Evolutionary conservation across 2,888 invertebrate species (phyloP), one percentile per base, ranked within the genome.

Genomic region (Drosophila pseudotalamancana): DNA sequence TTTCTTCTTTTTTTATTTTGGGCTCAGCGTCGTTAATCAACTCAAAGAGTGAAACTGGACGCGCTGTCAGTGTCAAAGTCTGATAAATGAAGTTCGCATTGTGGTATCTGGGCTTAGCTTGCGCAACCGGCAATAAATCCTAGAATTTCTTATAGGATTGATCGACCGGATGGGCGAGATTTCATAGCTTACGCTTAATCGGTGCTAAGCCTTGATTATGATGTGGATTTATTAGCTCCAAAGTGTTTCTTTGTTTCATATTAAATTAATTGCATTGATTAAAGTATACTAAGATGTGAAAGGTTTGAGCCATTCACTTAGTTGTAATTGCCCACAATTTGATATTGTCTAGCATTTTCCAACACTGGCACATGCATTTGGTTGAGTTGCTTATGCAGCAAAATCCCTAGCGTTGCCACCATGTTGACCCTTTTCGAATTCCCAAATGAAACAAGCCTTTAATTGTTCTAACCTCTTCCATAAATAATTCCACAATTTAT

Each of bases 41-140:
- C 45, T 79, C 48, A 71, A 64, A 64, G 67, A 73, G 60, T 74
- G 59, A 72, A 80, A 75, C 74, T 68, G 57, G 65, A 76, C 73
- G 45, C 75, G 49, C 29, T 77, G 83, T 87, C 87, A 80, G 61
- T 74, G 81, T 68, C 87, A 81, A 84, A 87, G 77, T 77, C 64
- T 81, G 87, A 81, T 87, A 80, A 81, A 81, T 81, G 81, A 63
- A 77, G 72, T 70, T 55, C 37, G 49, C 74, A 59, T 11, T 57
- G 67, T 46, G 62, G 55, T 45, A 42, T 35, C 60, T 37, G 51
- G 43, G 29, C 27, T 35, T 27, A 59, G 48, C 66, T 40, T 16
- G 31, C 14, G 19, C 9, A 25, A n/a, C 19, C 29, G 8, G 23
- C 37, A 23, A 31, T 25, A 60, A 25, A 31, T 32, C 25, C 11